Evolutionary conservation across 2,797 vertebrate genomes (phyloP).

Genomic region (Enteromius argenteus): DNA sequence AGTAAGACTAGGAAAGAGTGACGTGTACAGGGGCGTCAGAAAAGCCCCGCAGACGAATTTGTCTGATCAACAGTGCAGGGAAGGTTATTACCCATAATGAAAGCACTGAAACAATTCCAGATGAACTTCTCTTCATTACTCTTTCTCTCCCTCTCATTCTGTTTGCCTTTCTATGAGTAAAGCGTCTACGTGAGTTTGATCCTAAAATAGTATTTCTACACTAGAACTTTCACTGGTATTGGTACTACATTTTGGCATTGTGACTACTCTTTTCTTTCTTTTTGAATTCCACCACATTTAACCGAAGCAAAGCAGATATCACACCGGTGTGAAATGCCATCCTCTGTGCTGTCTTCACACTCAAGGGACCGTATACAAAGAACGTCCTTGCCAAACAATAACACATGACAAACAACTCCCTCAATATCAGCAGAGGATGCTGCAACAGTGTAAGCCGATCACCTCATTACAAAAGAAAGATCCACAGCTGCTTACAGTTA

Average conservation of each 20-base stretch:
- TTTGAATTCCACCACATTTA: constrained; percentile 20
- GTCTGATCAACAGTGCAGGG: constrained; percentile 58
- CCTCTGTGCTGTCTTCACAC: constrained; percentile 41
- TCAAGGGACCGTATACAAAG: constrained; percentile 50
- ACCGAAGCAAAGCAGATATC: constrained; percentile 17
- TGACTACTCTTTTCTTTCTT: background rate
- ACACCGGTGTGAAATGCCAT: constrained; percentile 45
- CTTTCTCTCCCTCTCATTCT: background rate
- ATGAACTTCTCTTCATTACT: constrained; percentile 39
- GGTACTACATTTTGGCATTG: background rate
- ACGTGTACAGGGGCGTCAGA: constrained; percentile 37
- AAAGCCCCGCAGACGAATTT: constrained; percentile 56
- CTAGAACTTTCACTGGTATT: background rate
- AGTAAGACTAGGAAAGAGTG: constrained; percentile 45
- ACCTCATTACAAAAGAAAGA: constrained; percentile 37
- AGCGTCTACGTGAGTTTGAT: background rate
- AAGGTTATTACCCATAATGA: constrained; percentile 64
- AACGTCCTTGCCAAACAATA: constrained; percentile 34
- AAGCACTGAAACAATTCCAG: constrained; percentile 52
- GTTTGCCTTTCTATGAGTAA: background rate
- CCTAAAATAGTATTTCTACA: background rate
- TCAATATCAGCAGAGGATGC: constrained; percentile 24
- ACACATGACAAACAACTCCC: constrained; percentile 25
- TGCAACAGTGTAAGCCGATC: constrained; percentile 36
- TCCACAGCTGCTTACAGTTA: constrained; percentile 29